Conservation (phyloP, 2,113 vertebrate species). For the Scortum barcoo region DNA sequence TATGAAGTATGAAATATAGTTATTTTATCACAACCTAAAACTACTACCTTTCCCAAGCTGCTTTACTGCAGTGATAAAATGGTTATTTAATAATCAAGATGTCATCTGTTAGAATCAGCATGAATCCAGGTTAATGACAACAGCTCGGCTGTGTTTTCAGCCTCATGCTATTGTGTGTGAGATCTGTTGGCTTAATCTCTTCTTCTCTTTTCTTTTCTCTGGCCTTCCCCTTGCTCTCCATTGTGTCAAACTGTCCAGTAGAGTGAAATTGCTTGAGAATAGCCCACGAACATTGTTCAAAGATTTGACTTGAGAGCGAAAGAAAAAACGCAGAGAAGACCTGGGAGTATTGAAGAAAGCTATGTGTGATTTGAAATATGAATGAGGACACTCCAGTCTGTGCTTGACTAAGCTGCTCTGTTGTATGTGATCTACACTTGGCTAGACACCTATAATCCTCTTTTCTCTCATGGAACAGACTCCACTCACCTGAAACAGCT, state of each 20-base stretch:
- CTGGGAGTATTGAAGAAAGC: neutral
- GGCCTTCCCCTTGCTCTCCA: neutral
- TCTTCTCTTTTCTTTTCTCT: neutral
- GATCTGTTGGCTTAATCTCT: neutral
- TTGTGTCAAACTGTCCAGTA: neutral
- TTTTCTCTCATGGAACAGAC: conserved; percentile 41
- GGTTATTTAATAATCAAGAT: neutral
- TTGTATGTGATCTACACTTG: conserved; percentile 48
- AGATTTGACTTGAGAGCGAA: conserved; percentile 7
- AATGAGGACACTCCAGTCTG: conserved; percentile 27
- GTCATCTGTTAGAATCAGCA: neutral
- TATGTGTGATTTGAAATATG: conserved; percentile 28
- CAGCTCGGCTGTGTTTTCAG: neutral
- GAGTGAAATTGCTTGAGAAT: conserved; percentile 19
- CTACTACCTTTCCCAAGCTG: neutral
- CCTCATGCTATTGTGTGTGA: neutral
- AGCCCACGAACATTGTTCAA: neutral
- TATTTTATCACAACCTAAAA: neutral
- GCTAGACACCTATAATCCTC: conserved; percentile 53
- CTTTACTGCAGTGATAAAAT: neutral
- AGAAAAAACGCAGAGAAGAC: neutral
- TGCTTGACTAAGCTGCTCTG: conserved; percentile 34
- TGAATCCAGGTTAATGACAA: neutral
- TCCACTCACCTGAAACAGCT: conserved; percentile 48
- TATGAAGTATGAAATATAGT: neutral